Base-by-base conservation (phyloP, 1,140 invertebrate species). In the Conopomorpha cramerella region DNA sequence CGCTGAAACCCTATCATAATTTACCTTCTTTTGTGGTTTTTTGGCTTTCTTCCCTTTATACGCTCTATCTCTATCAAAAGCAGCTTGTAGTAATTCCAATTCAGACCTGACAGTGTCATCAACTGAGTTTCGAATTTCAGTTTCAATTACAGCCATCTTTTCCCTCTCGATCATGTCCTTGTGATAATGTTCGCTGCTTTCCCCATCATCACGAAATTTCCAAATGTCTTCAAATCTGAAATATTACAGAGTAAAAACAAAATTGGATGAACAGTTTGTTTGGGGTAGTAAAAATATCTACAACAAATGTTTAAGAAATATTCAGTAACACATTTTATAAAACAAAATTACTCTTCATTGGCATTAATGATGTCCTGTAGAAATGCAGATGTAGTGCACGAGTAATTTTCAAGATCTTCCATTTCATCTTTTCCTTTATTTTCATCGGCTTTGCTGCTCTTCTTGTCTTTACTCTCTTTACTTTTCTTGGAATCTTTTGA, bases 51-150 rank as follows among this genome's bases (percentile, higher is more conserved):
- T 92, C 1, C 87, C 84, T 66, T 89, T 89, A 38, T 82, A 71
- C 11, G 86, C 83, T 61, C 79, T 81, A 49, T 93, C 89, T 51
- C 84, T 82, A 49, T 91, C 89, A 10, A 90, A 83, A 11, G 88
- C 88, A 36, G 87, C 87, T 81, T 92, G 92, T 2, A 96, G 72
- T 16, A 88, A 71, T 53, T 92, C 86, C 16, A 96, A 62, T 64
- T 95, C 92, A 63, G 84, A 82, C 53, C 92, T 84, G 82, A 98
- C 88, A 30, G 91, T 80, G 50, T 92, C 86, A 72, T 98, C 95
- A 1, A 96, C 92, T 15, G 82, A 81, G 29, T 87, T 77, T 49
- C 95, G 77, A 11, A 97, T 82, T 72, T 95, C 92, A 37, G 85
- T 79, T 64, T 96, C 93, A 17, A 97, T 84, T 62, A 93, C 87